These are phyloP conservation scores for Lepidotrigona ventralis DNA, from an alignment of 1,140 invertebrate genomes.

Conservation along the genomic window DNA sequence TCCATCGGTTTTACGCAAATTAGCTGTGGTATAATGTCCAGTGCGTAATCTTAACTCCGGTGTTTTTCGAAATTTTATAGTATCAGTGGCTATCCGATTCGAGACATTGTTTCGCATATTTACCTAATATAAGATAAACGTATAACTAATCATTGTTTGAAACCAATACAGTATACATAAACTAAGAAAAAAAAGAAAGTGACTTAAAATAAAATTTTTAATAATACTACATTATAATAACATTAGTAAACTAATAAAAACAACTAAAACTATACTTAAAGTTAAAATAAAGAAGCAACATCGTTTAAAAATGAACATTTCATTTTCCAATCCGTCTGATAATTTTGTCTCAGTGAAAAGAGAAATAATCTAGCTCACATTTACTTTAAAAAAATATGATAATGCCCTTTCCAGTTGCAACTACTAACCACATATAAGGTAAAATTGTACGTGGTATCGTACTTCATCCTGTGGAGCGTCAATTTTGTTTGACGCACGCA, in stretches of 20 bases:
- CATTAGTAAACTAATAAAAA: background rate
- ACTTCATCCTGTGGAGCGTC: slow-evolving; percentile 77
- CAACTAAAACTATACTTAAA: background rate
- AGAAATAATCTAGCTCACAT: background rate
- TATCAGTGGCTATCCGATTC: slow-evolving; percentile 71
- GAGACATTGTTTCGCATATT: slow-evolving; percentile 76
- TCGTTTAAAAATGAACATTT: background rate
- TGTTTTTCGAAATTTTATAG: slow-evolving; percentile 73
- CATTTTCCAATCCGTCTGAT: background rate
- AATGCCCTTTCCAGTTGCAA: background rate
- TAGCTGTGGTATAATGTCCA: slow-evolving; percentile 70
- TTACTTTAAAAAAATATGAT: background rate
- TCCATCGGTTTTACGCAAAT: slow-evolving; percentile 74
- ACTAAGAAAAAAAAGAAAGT: background rate
- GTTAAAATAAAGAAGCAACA: too few species aligned
- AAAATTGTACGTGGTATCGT: slow-evolving; percentile 78
- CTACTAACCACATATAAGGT: slow-evolving; percentile 77
- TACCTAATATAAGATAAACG: slow-evolving; percentile 60
- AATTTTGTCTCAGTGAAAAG: background rate
- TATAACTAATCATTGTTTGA: background rate
- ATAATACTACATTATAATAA: too few species aligned
- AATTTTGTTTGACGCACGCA: slow-evolving; percentile 76
- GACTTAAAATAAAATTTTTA: too few species aligned
- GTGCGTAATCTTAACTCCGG: slow-evolving; percentile 71
- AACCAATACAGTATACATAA: background rate